Percentiles rank a stretch among this genome's conserved stretches.
phyloP scores from a whole-genome alignment of 2,888 invertebrate species.

The Tachina fera region DNA sequence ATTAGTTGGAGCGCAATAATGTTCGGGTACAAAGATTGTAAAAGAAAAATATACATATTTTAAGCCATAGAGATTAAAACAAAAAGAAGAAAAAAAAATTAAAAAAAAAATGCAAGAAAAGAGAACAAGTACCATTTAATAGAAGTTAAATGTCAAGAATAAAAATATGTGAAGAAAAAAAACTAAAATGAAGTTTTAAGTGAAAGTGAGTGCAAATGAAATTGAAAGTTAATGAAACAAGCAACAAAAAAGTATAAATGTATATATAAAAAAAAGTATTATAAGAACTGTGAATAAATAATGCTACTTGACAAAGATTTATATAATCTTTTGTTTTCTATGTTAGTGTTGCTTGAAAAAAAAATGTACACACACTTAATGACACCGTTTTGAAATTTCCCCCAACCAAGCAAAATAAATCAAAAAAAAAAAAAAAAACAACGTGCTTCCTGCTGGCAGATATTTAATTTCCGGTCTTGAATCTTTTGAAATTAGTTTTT shows the following conservation, averaged over 20 bases:
- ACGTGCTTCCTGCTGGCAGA: slow-evolving; percentile 25
- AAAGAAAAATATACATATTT: slow-evolving; percentile 24
- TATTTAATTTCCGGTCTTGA: slow-evolving; percentile 43
- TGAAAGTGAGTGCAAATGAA: slow-evolving; percentile 62
- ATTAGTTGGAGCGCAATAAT: slow-evolving; percentile 65
- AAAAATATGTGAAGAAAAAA: slow-evolving; percentile 42
- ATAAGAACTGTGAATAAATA: neutral
- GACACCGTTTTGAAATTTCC: slow-evolving; percentile 18
- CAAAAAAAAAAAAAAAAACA: neutral
- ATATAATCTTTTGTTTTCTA: slow-evolving; percentile 53
- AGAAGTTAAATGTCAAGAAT: slow-evolving; percentile 28
- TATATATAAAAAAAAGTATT: slow-evolving; percentile 2
- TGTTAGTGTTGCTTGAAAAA: neutral
- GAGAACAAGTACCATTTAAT: slow-evolving; percentile 39
- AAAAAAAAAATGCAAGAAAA: slow-evolving; percentile 42
- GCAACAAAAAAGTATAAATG: slow-evolving; percentile 12
- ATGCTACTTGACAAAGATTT: slow-evolving; percentile 40
- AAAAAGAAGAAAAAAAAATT: slow-evolving; percentile 1
- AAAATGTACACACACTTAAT: neutral
- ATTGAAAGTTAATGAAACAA: slow-evolving; percentile 47
- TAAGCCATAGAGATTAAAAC: slow-evolving; percentile 22
- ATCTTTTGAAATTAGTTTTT: neutral
- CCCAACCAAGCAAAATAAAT: neutral
- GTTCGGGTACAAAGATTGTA: slow-evolving; percentile 52
- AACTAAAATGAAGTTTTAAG: slow-evolving; percentile 36